A percentile compares a stretch with the other conserved stretches of the same genome.
phyloP scores from a whole-genome alignment of 2,797 vertebrate species.

The Eidolon dupreanum region DNA sequence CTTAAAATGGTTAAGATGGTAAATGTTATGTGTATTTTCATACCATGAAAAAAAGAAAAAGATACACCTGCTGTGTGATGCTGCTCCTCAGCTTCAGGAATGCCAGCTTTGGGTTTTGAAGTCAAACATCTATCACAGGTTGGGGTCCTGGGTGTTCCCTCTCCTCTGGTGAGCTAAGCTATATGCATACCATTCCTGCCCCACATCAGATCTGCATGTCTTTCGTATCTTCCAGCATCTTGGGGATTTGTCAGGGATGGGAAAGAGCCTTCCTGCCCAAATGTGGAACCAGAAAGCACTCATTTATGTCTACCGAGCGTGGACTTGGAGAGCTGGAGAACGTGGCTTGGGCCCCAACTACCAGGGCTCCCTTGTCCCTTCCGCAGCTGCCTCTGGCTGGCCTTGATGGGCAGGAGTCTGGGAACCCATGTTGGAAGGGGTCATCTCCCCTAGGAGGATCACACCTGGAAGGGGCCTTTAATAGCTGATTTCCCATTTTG shows the following conservation, averaged over 20 bases:
- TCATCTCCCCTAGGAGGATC: neutral
- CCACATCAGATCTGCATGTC: neutral
- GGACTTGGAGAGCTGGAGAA: neutral
- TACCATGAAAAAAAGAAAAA: neutral
- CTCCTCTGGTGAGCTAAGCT: neutral
- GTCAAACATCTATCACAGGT: neutral
- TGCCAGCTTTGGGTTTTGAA: neutral
- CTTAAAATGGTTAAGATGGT: neutral
- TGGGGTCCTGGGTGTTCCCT: neutral
- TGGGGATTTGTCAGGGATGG: neutral
- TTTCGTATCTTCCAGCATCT: neutral
- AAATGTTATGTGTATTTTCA: neutral
- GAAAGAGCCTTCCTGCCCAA: conserved; percentile 15
- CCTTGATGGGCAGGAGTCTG: neutral
- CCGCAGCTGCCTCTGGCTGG: neutral
- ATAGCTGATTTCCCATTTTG: neutral
- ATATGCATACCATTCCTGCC: neutral
- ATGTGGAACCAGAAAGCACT: neutral
- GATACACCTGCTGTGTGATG: neutral
- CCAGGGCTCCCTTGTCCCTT: neutral
- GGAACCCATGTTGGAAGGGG: neutral
- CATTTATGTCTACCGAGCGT: neutral
- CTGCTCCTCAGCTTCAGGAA: neutral
- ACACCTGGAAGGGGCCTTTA: neutral
- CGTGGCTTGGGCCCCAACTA: neutral